Percentiles rank a stretch among this genome's conserved stretches.
These are phyloP conservation scores for Tachina grossa DNA, from an alignment of 2,888 invertebrate genomes.

Conservation along the genomic window DNA sequence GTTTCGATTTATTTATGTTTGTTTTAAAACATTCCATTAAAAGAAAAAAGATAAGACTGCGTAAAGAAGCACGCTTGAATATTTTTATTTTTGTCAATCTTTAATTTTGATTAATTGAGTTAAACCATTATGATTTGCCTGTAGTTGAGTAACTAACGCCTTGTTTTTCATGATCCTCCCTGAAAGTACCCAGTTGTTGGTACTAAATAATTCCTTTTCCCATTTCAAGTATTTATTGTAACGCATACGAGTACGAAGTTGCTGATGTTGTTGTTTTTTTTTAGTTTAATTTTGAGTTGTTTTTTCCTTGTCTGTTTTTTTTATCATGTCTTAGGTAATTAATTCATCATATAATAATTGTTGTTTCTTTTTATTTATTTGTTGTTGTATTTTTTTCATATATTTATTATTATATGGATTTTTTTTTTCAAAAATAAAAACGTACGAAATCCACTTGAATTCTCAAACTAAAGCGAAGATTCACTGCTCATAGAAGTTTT, in stretches of 20 bases:
- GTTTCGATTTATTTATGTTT: slow-evolving; percentile 3
- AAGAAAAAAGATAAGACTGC: slow-evolving; percentile 16
- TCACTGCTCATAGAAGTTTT: slow-evolving; percentile 78
- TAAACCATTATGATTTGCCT: slow-evolving; percentile 37
- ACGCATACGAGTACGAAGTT: slow-evolving; percentile 29
- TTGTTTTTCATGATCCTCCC: slow-evolving; percentile 4
- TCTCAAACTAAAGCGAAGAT: slow-evolving; percentile 77
- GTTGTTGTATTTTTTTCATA: slow-evolving; percentile 78
- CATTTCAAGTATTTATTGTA: slow-evolving; percentile 33
- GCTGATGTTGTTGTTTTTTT: slow-evolving; percentile 39
- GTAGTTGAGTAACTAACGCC: slow-evolving; percentile 44
- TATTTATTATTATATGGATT: slow-evolving; percentile 78
- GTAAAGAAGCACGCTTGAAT: slow-evolving; percentile 55
- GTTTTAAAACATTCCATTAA: background rate
- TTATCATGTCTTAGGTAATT: background rate
- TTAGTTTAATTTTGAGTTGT: background rate
- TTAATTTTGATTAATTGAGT: slow-evolving; percentile 13
- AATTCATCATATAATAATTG: slow-evolving; percentile 75
- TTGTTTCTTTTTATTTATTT: slow-evolving; percentile 77
- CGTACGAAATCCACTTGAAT: slow-evolving; percentile 72
- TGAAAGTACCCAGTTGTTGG: background rate
- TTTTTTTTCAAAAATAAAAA: slow-evolving; percentile 70
- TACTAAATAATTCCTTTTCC: slow-evolving; percentile 3
- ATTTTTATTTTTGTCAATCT: slow-evolving; percentile 22
- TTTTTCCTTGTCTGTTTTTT: slow-evolving; percentile 31